Percentiles rank a stretch among this genome's conserved stretches.
Conservation (phyloP, 2,113 vertebrate species). For the Gallinago media region DNA sequence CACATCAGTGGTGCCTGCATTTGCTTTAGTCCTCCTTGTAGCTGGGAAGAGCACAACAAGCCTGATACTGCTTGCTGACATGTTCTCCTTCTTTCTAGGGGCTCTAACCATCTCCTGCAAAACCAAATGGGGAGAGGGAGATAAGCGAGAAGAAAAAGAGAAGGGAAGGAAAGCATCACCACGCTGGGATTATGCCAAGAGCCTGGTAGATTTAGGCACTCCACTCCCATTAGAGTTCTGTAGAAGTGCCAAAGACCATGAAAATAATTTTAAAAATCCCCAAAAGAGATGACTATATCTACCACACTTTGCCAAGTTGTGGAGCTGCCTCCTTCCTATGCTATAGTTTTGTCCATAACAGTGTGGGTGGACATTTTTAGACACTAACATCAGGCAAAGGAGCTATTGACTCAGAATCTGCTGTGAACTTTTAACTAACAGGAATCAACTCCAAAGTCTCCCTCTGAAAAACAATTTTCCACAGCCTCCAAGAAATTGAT, state of each 20-base stretch:
- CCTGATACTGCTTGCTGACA: background rate
- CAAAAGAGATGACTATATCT: background rate
- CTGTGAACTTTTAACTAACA: background rate
- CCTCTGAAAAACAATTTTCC: background rate
- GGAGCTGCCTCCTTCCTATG: background rate
- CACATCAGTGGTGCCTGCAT: background rate
- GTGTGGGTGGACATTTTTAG: slow-evolving; percentile 31
- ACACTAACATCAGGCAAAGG: slow-evolving; percentile 17
- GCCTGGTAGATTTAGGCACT: background rate
- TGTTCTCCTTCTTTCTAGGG: background rate
- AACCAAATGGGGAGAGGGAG: background rate
- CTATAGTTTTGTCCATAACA: background rate
- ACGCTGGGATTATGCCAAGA: background rate
- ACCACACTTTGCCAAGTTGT: background rate
- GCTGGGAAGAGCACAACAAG: background rate
- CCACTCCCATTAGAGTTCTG: background rate
- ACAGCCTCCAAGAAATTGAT: background rate
- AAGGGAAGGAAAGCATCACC: background rate
- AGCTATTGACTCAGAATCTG: slow-evolving; percentile 25
- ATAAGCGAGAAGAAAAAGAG: background rate
- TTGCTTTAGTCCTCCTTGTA: background rate
- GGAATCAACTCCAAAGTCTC: background rate
- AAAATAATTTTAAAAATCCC: background rate
- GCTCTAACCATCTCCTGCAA: background rate
- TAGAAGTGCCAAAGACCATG: background rate